Evolutionary conservation across 2,888 invertebrate species (phyloP), one percentile per base, ranked within the genome.

Genomic region (Myathropa florea): DNA sequence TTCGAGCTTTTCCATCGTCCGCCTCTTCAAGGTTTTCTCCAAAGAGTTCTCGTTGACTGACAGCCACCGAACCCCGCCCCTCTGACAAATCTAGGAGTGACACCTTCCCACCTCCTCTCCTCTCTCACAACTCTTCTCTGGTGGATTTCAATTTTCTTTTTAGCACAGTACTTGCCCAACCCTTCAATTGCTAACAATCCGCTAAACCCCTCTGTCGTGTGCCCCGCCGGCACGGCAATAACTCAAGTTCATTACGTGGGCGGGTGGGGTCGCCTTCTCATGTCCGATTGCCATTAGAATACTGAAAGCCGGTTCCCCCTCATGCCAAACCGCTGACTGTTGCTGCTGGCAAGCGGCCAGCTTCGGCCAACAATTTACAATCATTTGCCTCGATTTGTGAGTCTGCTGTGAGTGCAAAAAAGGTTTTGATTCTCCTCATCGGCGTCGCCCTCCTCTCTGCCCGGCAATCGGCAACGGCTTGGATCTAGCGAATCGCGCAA

Each of bases 241-340:
- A 81, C 81, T 84, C 84, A 84, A 84, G 84, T 84, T 84, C 81
- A 81, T 81, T 67, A 81, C 76, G 84, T 84, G 76, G 84, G 84
- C 75, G 83, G 64, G 55, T 68, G 80, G 84, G 63, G 71, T 76
- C 80, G 73, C 68, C 82, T 83, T 39, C 39, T 65, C 60, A 28
- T 65, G 23, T 53, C 55, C 28, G 76, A 39, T 63, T 63, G 61
- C 33, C 39, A 73, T 28, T 55, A 68, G 72, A 79, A 67, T 33
- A 63, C n/a, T 57, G 21, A 64, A 73, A 83, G 67, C 78, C 72
- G 72, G 83, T 79, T 83, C 61, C 79, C 65, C 64, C 67, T 78
- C 28, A 39, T 57, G 33, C 30, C 23, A 30, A 59, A 61, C 18
- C 33, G 10, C 7, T 21, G 23, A 36, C 39, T 14, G 39, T 18